A percentile compares a stretch with the other conserved stretches of the same genome.
Conservation (phyloP, 2,113 vertebrate genomes). For the Pimephales promelas region DNA sequence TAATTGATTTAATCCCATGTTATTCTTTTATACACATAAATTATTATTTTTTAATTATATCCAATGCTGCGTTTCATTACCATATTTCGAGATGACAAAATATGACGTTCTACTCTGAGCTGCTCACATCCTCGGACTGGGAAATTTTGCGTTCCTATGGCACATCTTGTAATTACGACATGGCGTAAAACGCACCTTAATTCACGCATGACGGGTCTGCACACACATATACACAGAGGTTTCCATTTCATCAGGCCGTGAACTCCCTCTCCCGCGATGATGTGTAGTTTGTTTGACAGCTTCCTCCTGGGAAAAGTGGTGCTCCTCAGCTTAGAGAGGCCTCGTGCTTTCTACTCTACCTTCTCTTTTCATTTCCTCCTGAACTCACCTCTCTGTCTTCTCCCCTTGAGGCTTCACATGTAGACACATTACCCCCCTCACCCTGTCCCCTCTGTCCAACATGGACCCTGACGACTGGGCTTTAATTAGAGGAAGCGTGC, state of each 20-base stretch:
- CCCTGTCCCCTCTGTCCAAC: conserved; percentile 9
- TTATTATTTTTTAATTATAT: too few species aligned
- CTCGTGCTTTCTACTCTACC: conserved; percentile 65
- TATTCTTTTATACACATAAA: background rate
- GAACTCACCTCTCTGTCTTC: conserved; percentile 58
- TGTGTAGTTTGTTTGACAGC: conserved; percentile 80
- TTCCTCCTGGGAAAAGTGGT: conserved; percentile 72
- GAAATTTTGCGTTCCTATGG: too few species aligned
- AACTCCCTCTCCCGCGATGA: conserved; percentile 74
- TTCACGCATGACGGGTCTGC: background rate
- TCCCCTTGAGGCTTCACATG: conserved; percentile 63
- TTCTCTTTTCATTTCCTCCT: conserved; percentile 73
- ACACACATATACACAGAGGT: conserved; percentile 51
- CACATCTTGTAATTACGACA: too few species aligned
- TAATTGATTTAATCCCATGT: background rate
- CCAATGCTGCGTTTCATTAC: too few species aligned
- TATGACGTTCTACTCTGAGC: too few species aligned
- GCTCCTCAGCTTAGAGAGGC: conserved; percentile 71
- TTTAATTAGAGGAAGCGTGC: conserved; percentile 31
- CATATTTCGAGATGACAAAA: too few species aligned
- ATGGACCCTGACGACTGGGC: background rate
- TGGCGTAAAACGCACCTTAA: too few species aligned
- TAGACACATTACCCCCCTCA: conserved; percentile 55
- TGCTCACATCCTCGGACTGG: too few species aligned
- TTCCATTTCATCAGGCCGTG: conserved; percentile 72